A percentile compares a stretch with the other conserved stretches of the same genome.
Conservation (phyloP, 2,888 invertebrate genomes). For the Nasonovia ribisnigri region DNA sequence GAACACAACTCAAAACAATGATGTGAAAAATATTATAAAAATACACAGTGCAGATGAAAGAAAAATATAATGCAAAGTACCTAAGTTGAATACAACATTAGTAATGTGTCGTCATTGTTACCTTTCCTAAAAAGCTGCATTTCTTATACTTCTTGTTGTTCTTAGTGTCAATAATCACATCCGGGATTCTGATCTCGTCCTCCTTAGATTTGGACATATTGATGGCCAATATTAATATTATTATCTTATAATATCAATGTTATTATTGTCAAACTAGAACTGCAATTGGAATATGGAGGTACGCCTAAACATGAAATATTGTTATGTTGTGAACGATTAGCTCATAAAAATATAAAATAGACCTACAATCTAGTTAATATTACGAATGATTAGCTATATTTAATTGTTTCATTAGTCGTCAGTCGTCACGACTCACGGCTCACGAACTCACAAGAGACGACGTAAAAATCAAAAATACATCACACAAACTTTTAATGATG, state of each 20-base stretch:
- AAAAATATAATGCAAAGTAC: neutral
- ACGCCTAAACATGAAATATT: neutral
- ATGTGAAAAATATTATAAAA: neutral
- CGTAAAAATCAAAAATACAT: neutral
- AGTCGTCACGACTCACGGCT: too few species aligned
- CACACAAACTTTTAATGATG: neutral
- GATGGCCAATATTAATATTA: neutral
- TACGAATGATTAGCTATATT: neutral
- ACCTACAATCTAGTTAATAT: neutral
- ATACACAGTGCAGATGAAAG: neutral
- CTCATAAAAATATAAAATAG: too few species aligned
- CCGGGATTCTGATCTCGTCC: constrained; percentile 75
- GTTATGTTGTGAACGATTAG: neutral
- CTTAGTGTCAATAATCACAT: constrained; percentile 83
- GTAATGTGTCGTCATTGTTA: constrained; percentile 69
- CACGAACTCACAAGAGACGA: neutral
- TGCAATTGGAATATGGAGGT: neutral
- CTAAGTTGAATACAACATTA: neutral
- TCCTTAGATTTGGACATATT: constrained; percentile 39
- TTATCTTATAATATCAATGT: neutral
- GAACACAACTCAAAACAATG: neutral
- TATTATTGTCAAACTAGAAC: neutral
- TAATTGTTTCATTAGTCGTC: neutral
- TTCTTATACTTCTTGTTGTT: constrained; percentile 84
- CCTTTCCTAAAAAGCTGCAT: constrained; percentile 90